A percentile compares a stretch with the other conserved stretches of the same genome.
phyloP scores from a whole-genome alignment of 2,888 invertebrate genomes.

The Tipula lateralis region DNA sequence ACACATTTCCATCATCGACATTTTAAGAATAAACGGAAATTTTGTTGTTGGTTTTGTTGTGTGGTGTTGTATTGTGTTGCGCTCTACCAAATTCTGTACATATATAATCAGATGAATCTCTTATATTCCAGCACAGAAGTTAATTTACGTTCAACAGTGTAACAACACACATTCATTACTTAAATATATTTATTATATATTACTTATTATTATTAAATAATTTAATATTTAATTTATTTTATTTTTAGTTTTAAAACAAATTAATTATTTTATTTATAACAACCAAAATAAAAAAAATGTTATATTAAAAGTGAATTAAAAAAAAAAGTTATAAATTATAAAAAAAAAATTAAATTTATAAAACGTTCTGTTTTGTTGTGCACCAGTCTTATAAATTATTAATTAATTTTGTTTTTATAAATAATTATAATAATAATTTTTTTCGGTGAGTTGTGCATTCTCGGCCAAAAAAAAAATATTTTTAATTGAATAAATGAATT shows the following conservation, averaged over 20 bases:
- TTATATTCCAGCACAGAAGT: slow-evolving; percentile 24
- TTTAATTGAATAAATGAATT: neutral
- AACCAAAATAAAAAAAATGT: neutral
- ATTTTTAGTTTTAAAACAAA: neutral
- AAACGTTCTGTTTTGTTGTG: neutral
- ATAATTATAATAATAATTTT: neutral
- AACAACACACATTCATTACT: neutral
- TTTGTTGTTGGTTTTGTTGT: neutral
- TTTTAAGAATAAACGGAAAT: neutral
- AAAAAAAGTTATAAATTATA: neutral
- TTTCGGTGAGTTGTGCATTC: neutral
- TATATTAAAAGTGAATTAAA: neutral
- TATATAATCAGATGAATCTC: slow-evolving; percentile 27
- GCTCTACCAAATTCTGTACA: neutral
- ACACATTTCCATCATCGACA: slow-evolving; percentile 3
- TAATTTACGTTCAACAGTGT: neutral
- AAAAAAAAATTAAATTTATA: neutral
- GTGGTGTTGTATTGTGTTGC: neutral
- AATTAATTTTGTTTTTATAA: neutral
- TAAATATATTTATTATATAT: neutral
- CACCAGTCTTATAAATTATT: neutral
- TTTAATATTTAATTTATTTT: neutral
- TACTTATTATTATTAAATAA: neutral
- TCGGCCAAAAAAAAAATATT: neutral
- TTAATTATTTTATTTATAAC: neutral